These are phyloP conservation scores for Tyria jacobaeae DNA, from an alignment of 2,888 invertebrate genomes.

Conservation along the genomic window DNA sequence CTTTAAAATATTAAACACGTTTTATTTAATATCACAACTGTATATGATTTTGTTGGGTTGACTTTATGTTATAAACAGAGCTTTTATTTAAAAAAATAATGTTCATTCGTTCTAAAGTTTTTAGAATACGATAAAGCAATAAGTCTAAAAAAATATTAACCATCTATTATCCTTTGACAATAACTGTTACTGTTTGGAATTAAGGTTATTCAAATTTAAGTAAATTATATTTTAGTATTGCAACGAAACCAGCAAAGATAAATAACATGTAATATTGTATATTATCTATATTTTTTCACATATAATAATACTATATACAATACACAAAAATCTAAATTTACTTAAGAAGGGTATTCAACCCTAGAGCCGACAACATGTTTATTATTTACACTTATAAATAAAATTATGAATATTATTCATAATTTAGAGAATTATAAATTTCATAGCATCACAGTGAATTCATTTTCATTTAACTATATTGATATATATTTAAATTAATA, in stretches of 20 bases:
- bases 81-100: no score
- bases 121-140: no score
- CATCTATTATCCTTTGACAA: no score
- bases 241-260: slow-evolving; percentile 37
- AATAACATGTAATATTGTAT: slow-evolving; percentile 42
- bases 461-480: slow-evolving; percentile 55
- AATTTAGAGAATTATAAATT: slow-evolving; percentile 57
- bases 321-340: slow-evolving; percentile 56
- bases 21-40: no score
- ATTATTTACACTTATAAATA: slow-evolving; percentile 36
- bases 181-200: slow-evolving; percentile 2
- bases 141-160: no score
- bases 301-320: slow-evolving; percentile 50
- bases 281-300: slow-evolving; percentile 32
- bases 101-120: no score
- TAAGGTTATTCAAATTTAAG: neutral
- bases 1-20: no score
- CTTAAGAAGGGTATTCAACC: slow-evolving; percentile 51
- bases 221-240: slow-evolving; percentile 11
- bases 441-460: slow-evolving; percentile 85
- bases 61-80: no score
- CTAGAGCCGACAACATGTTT: slow-evolving; percentile 45
- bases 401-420: slow-evolving; percentile 50
- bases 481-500: slow-evolving; percentile 33
- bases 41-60: no score